Base-by-base conservation (phyloP, 2,797 vertebrate genomes). In the Chromis chromis region DNA sequence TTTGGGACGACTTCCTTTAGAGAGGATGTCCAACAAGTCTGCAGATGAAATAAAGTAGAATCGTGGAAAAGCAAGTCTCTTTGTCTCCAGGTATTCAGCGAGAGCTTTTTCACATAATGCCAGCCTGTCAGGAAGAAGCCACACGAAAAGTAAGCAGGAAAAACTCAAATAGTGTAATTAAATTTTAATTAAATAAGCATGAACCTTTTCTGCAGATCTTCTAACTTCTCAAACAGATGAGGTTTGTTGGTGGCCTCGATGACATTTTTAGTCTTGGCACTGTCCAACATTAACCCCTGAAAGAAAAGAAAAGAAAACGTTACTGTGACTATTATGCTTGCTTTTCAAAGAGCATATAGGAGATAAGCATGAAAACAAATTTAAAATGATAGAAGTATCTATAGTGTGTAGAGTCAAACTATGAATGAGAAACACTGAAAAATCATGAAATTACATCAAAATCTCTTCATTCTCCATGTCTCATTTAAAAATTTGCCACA, bases 41-140 rank as follows among this genome's bases (percentile, higher is more conserved):
- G 92, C 82, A 19, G 95, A 96, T 53, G 96, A 97, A 83, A 96
- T 84, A 74, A 96, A 97, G 90, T 80, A 97, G 87, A 97, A 96
- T 31, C 77, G 54, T 22, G 93, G 94, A 81, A 96, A 96, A 55
- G 87, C 86, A 16, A 94, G 24, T 19, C 78, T 66, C 73, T 96
- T 96, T 6, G 89, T 95, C 90, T 96, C 95, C 80, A 96, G 83
- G 59, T 95, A 96, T 62, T 92, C 90, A 25, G 92, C 33, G 8
- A 96, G 93, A 76, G 93, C 86, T 85, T 95, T 96, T 94, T 95
- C 94, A 91, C 92, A 96, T 67, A 95, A 64, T 10, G 88, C 80
- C 83, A 95, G 82, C 61, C 94, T 95, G 73, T 65, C 17, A 48
- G 53, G 61, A 66, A 83, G 6, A 70, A 4, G 21, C 7, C 2